Conservation (phyloP, 2,888 invertebrate species). For the Oligia latruncula region DNA sequence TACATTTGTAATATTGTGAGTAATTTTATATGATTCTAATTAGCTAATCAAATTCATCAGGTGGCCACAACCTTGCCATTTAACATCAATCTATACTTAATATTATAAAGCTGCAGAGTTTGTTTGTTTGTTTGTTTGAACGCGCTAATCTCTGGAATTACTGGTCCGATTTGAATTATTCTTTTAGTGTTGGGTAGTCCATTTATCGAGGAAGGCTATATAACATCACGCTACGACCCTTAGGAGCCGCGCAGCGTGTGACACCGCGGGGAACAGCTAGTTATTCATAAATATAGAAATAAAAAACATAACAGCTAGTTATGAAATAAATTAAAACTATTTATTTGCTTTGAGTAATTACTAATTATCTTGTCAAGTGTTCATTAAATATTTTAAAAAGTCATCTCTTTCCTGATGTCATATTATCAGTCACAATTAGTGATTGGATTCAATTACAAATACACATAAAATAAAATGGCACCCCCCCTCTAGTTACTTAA, state of each 20-base stretch:
- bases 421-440: neutral
- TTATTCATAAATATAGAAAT: neutral
- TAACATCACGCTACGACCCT: too few relatives aligned
- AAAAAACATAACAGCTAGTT: neutral
- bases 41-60: neutral
- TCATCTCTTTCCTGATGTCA: too few relatives aligned
- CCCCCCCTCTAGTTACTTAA: too few relatives aligned
- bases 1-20: conserved; percentile 14
- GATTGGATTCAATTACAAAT: neutral
- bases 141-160: too few relatives aligned
- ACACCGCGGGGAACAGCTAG: too few relatives aligned
- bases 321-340: conserved; percentile 7
- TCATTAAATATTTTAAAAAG: neutral
- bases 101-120: too few relatives aligned
- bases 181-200: too few relatives aligned
- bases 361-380: neutral
- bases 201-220: too few relatives aligned
- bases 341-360: neutral
- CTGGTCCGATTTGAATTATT: too few relatives aligned
- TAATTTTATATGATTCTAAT: conserved; percentile 9
- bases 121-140: too few relatives aligned
- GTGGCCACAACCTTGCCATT: neutral
- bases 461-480: neutral
- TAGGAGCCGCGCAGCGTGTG: too few relatives aligned
- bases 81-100: neutral